Conservation (phyloP, 35 echinoderm and acorn worm genomes). For the Apostichopus japonicus region DNA sequence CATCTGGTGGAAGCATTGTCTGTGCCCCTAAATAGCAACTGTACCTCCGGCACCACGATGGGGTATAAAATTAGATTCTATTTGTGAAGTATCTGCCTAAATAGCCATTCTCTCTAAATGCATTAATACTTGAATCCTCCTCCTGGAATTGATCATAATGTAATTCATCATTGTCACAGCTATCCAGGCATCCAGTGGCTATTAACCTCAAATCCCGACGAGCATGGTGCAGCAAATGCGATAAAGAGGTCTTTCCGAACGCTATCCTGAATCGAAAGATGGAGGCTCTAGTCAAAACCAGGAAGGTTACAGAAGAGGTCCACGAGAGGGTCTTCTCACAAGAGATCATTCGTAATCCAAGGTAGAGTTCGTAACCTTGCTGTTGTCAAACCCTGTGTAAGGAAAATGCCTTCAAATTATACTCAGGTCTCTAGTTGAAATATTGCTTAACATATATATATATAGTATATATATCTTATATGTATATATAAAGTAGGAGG, state of each 20-base stretch:
- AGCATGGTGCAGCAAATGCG: slow-evolving; percentile 90
- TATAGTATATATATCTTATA: neutral
- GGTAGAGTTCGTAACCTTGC: neutral
- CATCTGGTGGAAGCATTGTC: neutral
- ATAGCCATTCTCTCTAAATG: neutral
- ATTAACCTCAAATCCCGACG: slow-evolving; percentile 76
- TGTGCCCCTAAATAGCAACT: neutral
- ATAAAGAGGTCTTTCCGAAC: slow-evolving; percentile 72
- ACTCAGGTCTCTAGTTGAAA: neutral
- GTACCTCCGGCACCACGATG: neutral
- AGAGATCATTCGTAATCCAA: slow-evolving; percentile 50
- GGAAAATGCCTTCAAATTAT: no score
- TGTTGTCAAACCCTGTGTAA: no score
- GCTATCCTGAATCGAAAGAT: slow-evolving; percentile 32
- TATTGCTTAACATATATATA: neutral
- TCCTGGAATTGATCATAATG: neutral
- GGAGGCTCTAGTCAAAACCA: slow-evolving; percentile 22
- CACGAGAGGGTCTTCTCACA: slow-evolving; percentile 28
- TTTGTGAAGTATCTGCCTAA: neutral
- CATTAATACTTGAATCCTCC: neutral
- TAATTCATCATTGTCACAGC: slow-evolving; percentile 19
- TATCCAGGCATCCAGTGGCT: slow-evolving; percentile 65
- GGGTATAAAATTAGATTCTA: no score
- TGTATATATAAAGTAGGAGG: neutral
- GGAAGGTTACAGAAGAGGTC: slow-evolving; percentile 32